These are phyloP conservation scores for Apolygus lucorum DNA, from an alignment of 1,140 invertebrate species.

Conservation along the genomic window DNA sequence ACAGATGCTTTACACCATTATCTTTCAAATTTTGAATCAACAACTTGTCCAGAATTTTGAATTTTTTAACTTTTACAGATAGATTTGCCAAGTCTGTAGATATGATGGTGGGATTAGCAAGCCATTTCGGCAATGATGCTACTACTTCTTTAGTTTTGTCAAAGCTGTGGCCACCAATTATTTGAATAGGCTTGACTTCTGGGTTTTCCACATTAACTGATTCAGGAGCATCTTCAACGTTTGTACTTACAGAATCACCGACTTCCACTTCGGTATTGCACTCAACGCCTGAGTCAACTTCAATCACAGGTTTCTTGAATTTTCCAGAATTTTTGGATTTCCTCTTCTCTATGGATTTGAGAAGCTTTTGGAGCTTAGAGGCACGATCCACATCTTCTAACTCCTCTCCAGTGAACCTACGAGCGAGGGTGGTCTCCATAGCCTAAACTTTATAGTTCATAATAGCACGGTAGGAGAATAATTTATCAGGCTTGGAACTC, in stretches of 20 bases:
- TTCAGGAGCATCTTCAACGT: background rate
- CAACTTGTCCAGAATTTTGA: constrained; percentile 50
- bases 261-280: background rate
- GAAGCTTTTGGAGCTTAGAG: background rate
- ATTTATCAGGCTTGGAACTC: too few relatives aligned
- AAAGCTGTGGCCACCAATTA: constrained; percentile 27
- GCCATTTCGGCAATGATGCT: constrained; percentile 67
- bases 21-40: constrained; percentile 54
- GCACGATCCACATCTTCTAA: background rate
- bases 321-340: background rate
- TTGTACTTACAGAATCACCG: background rate
- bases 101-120: constrained; percentile 68
- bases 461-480: too few relatives aligned
- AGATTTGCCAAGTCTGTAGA: constrained; percentile 57
- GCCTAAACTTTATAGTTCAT: too few relatives aligned
- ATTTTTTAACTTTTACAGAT: constrained; percentile 47
- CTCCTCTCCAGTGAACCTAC: background rate
- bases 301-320: background rate
- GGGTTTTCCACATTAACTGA: background rate
- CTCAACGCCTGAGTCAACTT: background rate
- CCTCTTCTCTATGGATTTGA: background rate
- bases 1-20: constrained; percentile 70
- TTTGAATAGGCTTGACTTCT: background rate
- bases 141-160: constrained; percentile 27
- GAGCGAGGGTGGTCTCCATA: background rate